These are phyloP conservation scores for Trachelus stipa DNA, from an alignment of 2,888 invertebrate genomes.

Conservation along the genomic window DNA sequence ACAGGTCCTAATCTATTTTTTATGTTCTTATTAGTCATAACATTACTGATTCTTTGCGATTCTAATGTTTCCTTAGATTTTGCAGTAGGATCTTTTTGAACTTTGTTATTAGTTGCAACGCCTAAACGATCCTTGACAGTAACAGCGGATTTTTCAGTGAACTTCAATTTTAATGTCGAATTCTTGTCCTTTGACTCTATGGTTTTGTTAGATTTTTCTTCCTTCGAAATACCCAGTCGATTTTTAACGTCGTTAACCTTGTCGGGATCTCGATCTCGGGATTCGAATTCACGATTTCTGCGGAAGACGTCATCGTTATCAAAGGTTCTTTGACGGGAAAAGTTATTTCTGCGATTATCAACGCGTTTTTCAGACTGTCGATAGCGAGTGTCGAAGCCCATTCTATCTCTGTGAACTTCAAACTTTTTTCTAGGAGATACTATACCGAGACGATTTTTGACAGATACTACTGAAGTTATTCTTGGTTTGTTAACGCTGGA, in stretches of 20 bases:
- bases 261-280: conserved; percentile 18
- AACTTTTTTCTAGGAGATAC: conserved; percentile 49
- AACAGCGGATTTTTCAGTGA: conserved; percentile 25
- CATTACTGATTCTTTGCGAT: conserved; percentile 36
- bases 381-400: conserved; percentile 25
- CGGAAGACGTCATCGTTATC: conserved; percentile 31
- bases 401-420: conserved; percentile 41
- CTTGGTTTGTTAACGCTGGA: conserved; percentile 58
- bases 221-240: conserved; percentile 35
- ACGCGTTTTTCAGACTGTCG: conserved; percentile 21
- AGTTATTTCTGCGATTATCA: conserved; percentile 36
- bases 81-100: conserved; percentile 18
- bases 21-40: conserved; percentile 9
- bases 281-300: conserved; percentile 25
- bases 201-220: conserved; percentile 32
- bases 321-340: conserved; percentile 27
- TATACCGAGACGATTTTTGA: conserved; percentile 55
- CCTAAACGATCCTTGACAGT: conserved; percentile 58
- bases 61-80: conserved; percentile 24
- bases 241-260: conserved; percentile 32
- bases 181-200: conserved; percentile 35
- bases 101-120: conserved; percentile 22
- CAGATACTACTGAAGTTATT: conserved; percentile 59
- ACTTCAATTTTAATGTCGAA: conserved; percentile 1
- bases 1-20: conserved; percentile 33